Base-by-base conservation (phyloP, 1,140 invertebrate species). In the Drosophila sechellia region DNA sequence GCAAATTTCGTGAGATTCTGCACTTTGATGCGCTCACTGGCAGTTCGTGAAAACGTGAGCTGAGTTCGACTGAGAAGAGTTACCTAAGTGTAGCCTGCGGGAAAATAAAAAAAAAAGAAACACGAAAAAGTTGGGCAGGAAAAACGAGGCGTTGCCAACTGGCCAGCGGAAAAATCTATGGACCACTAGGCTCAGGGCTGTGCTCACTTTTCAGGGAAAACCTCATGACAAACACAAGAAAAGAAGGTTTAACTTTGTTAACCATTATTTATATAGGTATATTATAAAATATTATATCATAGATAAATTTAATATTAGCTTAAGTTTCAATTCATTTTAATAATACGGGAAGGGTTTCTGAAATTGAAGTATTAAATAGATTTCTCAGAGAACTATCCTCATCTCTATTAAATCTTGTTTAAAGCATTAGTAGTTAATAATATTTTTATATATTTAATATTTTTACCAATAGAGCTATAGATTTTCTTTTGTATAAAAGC, bases 1-100 rank as follows among this genome's bases (percentile, higher is more conserved):
- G 83, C 71, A 79, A 86, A 86, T 83, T 86, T 87, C 83, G 83
- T 86, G 83, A 86, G 83, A 86, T 86, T 87, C 85, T 87, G 75
- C 70, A 79, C 85, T 83, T 87, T 83, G 83, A 86, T 86, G 83
- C 83, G 83, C 79, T 61, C 76, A 22, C 59, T 48, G 12, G 50
- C 45, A 81, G 50, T 87, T 86, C 81, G 81, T 86, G 83, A 81
- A 86, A 81, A 81, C 83, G 83, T 86, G 83, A 87, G 72, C 20
- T 61, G 17, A 20, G 35, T 35, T 61, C 13, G 53, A 15, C 50
- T 66, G 66, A 69, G 83, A 86, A 81, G 84, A 76, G 83, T 86
- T 86, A 86, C 83, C 79, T 87, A 87, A 86, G 75, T 65, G 48
- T 45, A 57, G 81, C 77, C 81, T 20, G 27, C n/a, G 66, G 80